Evolutionary conservation across 2,113 vertebrate genomes (phyloP), one percentile per base, ranked within the genome.

Genomic region (Halcyon malimbica): DNA sequence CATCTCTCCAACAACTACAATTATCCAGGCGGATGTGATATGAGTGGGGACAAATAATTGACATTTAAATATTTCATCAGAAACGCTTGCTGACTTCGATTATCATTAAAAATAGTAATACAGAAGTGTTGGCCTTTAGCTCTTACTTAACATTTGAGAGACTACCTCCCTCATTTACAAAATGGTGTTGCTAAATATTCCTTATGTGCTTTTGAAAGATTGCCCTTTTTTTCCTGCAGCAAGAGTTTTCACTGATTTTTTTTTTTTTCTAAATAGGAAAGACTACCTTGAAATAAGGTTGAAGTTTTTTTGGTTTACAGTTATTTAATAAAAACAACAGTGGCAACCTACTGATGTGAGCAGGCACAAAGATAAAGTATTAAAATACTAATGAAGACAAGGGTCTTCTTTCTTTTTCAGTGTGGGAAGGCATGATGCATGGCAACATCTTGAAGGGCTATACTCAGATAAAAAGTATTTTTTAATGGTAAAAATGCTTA

Each of bases 1-100:
- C 78, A 75, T 83, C 56, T 93, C 90, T 97, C 91, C 89, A 88
- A 75, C 9, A 92, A 42, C 33, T 92, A 17, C 79, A 90, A 93
- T 79, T 83, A 67, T 11, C 76, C 51, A 75, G 91, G 65, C 50
- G 83, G 60, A 78, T 67, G 33, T 95, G 68, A 95, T 82, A 95
- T 68, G n/a, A 65, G 63, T 87, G 53, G 57, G 75, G 84, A 93
- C 42, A 80, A 65, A 80, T 81, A 87, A 85, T 2, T 81, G 56
- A 60, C 25, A 83, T 69, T 90, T 77, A 88, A 87, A 93, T 79
- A 90, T 68, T 86, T 92, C 39, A 69, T 87, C 69, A 95, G 42
- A 95, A 90, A 82, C n/a, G 73, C 54, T 82, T 73, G 35, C 31
- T 75, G 71, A 62, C 12, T 82, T 44, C 53, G 42, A 77, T 75